Evolutionary conservation across 64 coral and sea anemone genomes (phyloP).

Genomic region (Platygyra sinensis): DNA sequence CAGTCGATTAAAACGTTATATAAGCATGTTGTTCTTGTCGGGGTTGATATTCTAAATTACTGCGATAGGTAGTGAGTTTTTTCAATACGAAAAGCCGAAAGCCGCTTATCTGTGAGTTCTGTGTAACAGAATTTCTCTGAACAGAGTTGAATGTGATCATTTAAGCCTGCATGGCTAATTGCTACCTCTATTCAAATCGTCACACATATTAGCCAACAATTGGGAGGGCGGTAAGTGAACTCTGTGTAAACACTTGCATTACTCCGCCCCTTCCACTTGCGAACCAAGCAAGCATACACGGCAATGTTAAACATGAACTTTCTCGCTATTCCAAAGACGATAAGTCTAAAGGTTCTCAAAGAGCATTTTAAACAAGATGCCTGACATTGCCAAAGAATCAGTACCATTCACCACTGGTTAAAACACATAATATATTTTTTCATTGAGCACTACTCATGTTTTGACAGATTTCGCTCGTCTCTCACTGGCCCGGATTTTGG

Average conservation of each 20-base stretch:
- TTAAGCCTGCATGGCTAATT: not conserved
- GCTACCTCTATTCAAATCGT: slow-evolving; percentile 20
- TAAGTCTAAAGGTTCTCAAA: not conserved
- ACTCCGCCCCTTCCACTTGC: not conserved
- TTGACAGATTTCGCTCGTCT: not conserved
- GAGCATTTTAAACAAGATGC: not conserved
- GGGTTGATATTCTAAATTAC: too few relatives aligned
- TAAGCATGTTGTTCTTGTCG: too few relatives aligned
- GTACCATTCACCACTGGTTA: too few relatives aligned
- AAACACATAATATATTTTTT: too few relatives aligned
- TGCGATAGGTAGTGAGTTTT: too few relatives aligned
- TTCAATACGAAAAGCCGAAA: too few relatives aligned
- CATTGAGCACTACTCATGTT: not conserved
- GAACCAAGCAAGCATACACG: not conserved
- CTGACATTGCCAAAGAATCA: not conserved
- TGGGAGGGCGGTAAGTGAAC: not conserved
- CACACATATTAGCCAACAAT: slow-evolving; percentile 17
- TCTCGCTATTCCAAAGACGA: not conserved
- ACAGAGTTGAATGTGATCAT: slow-evolving; percentile 3
- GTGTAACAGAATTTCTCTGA: not conserved
- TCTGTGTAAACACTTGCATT: slow-evolving; percentile 21
- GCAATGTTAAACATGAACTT: not conserved
- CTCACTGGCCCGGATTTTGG: not conserved
- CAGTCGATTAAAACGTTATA: too few relatives aligned
- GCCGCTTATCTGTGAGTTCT: not conserved